These are phyloP conservation scores for Hypomecis punctinalis DNA, from an alignment of 2,888 invertebrate species.

Conservation along the genomic window DNA sequence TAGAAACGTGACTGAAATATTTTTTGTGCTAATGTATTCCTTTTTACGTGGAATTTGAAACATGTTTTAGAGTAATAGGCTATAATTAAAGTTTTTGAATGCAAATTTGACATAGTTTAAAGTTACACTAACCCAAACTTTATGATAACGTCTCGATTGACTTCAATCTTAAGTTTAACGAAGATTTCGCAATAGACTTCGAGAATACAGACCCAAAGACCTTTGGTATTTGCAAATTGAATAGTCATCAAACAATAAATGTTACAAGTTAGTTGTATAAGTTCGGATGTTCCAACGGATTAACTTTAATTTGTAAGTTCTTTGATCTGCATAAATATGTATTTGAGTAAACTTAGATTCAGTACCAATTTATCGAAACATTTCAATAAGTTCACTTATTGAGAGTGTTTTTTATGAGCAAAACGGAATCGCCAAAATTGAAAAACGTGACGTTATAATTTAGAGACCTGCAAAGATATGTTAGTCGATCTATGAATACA, in stretches of 20 bases:
- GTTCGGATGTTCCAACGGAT: conserved; percentile 21
- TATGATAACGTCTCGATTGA: not conserved
- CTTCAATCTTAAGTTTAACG: not conserved
- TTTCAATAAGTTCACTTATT: no score
- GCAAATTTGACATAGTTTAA: no score
- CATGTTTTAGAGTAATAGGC: no score
- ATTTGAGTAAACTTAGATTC: not conserved
- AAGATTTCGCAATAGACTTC: not conserved
- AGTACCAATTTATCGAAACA: no score
- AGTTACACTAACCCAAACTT: not conserved
- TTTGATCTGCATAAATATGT: not conserved
- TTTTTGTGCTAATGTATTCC: no score
- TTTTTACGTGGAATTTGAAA: no score
- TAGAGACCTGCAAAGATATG: not conserved
- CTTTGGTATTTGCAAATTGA: conserved; percentile 25
- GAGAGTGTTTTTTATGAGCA: no score
- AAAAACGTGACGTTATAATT: not conserved
- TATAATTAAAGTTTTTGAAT: no score
- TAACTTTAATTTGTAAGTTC: conserved; percentile 9
- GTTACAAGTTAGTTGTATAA: conserved; percentile 21
- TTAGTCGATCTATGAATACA: not conserved
- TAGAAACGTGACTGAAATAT: no score
- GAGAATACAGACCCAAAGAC: not conserved
- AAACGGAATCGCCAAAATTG: not conserved
- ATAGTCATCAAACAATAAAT: conserved; percentile 23